Conservation (phyloP, 2,113 vertebrate species). For the Elephas maximus region DNA sequence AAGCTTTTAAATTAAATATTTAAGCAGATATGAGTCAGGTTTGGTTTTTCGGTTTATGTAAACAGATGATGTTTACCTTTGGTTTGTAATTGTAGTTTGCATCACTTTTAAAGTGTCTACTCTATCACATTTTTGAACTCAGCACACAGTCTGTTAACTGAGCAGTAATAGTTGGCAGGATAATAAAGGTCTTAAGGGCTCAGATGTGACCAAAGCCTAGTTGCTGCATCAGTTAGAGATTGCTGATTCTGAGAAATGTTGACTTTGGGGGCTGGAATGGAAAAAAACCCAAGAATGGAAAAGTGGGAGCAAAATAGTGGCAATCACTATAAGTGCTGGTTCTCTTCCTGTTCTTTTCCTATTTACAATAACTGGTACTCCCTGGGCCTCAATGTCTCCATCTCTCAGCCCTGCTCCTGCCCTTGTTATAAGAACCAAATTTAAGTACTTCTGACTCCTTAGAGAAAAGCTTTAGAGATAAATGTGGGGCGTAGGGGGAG, state of each 20-base stretch:
- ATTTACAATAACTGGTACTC: neutral
- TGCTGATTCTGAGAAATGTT: neutral
- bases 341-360: slow-evolving; percentile 8
- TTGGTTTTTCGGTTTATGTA: neutral
- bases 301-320: neutral
- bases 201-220: neutral
- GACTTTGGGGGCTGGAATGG: neutral
- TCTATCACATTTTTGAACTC: neutral
- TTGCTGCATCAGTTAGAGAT: slow-evolving; percentile 3
- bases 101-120: neutral
- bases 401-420: neutral
- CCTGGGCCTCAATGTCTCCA: neutral
- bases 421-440: slow-evolving; percentile 35
- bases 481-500: slow-evolving; percentile 45
- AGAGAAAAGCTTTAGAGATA: slow-evolving; percentile 58
- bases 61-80: neutral
- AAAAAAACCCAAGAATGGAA: neutral
- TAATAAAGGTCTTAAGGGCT: neutral
- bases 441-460: slow-evolving; percentile 65
- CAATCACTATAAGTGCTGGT: neutral
- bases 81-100: neutral
- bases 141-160: slow-evolving; percentile 34
- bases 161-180: neutral
- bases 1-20: neutral
- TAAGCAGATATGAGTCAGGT: neutral